A percentile compares a stretch with the other conserved stretches of the same genome.
These are phyloP conservation scores for Nemoura dubitans DNA, from an alignment of 2,888 invertebrate genomes.

Conservation along the genomic window DNA sequence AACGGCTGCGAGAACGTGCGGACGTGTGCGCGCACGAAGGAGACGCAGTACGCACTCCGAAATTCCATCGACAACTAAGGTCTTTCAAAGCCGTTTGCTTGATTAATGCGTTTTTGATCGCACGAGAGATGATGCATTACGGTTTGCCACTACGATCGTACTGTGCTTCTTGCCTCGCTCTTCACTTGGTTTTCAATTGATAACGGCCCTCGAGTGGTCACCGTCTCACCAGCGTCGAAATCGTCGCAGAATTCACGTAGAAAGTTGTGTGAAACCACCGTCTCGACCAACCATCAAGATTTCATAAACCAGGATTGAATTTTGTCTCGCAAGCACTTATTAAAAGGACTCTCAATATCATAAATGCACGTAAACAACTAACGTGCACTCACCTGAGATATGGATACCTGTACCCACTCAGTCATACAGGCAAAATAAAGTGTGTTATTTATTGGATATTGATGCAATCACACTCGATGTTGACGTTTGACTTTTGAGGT, in stretches of 20 bases:
- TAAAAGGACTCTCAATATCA: neutral
- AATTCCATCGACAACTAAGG: neutral
- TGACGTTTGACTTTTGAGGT: neutral
- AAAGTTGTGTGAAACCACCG: constrained; percentile 9
- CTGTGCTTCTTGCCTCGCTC: neutral
- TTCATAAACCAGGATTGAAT: no score
- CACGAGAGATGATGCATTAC: neutral
- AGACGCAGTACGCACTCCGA: neutral
- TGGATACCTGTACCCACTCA: no score
- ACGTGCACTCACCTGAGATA: no score
- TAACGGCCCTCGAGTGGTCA: no score
- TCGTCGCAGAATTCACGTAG: neutral
- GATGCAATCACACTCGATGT: neutral
- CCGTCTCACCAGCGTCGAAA: no score
- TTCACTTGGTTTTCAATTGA: no score
- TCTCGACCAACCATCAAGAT: no score
- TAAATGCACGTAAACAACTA: neutral
- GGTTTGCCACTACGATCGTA: neutral
- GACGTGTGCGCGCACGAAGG: neutral
- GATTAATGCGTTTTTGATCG: neutral
- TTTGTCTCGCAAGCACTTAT: neutral
- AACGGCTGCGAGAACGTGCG: neutral
- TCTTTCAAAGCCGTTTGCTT: neutral
- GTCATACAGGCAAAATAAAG: neutral
- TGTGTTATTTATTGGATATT: neutral